phyloP scores from a whole-genome alignment of 2,888 invertebrate species.

The Anthrax anthrax region DNA sequence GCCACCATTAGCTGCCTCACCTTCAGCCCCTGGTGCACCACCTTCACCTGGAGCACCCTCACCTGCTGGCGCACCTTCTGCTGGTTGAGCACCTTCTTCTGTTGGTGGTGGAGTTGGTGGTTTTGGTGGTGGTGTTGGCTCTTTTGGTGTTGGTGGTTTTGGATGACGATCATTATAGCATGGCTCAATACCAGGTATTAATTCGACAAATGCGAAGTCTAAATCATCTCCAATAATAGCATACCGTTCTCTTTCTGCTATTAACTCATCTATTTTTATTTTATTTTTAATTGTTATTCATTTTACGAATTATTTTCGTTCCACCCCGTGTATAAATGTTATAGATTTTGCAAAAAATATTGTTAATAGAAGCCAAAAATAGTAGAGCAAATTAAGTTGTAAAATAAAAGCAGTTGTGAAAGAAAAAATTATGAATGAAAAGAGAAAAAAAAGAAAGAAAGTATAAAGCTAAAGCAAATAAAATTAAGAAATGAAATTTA shows the following conservation, averaged over 20 bases:
- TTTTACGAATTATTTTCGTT: background rate
- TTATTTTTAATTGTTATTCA: background rate
- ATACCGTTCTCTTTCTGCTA: conserved; percentile 79
- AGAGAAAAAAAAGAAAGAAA: too few relatives aligned
- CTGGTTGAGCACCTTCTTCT: conserved; percentile 11
- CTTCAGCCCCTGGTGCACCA: conserved; percentile 18
- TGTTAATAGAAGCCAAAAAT: background rate
- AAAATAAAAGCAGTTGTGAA: background rate
- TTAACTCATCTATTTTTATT: conserved; percentile 50
- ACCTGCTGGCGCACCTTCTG: conserved; percentile 13
- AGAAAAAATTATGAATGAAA: too few relatives aligned
- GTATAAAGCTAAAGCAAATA: too few relatives aligned
- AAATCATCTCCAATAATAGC: conserved; percentile 86
- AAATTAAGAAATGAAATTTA: too few relatives aligned
- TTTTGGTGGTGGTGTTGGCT: conserved; percentile 28
- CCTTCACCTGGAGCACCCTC: conserved; percentile 9
- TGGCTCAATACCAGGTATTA: conserved; percentile 45
- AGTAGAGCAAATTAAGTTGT: background rate
- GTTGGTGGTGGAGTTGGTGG: conserved; percentile 20
- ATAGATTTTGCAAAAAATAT: background rate
- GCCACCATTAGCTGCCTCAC: conserved; percentile 18
- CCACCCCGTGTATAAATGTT: background rate
- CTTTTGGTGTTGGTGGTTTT: conserved; percentile 31
- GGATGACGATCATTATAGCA: conserved; percentile 32
- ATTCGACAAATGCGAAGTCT: conserved; percentile 84